phyloP scores from a whole-genome alignment of 2,888 invertebrate species.

The Acanthosepion esculentum region DNA sequence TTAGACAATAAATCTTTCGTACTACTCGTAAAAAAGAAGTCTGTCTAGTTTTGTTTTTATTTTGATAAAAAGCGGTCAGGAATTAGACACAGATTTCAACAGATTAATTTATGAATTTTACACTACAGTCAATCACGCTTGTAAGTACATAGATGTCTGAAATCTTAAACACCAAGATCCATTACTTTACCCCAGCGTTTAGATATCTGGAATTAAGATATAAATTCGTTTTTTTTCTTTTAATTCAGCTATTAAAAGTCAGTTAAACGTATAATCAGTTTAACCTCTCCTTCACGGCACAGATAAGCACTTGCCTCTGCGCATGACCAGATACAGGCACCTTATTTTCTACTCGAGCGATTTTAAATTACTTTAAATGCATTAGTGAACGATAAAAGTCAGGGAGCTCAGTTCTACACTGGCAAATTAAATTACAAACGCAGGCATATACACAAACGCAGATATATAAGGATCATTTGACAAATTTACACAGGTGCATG shows the following conservation, averaged over 20 bases:
- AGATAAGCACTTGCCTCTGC: not conserved
- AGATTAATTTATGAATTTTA: too few species aligned
- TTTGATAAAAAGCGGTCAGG: too few species aligned
- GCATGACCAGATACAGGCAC: not conserved
- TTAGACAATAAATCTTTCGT: too few species aligned
- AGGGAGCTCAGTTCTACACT: not conserved
- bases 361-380: not conserved
- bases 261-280: not conserved
- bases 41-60: too few species aligned
- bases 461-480: not conserved
- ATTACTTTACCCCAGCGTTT: not conserved
- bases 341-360: not conserved
- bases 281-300: not conserved
- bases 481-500: not conserved
- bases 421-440: not conserved
- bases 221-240: conserved; percentile 11
- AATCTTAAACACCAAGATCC: not conserved
- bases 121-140: too few species aligned
- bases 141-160: too few species aligned
- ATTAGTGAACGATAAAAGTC: not conserved
- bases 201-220: not conserved
- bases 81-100: too few species aligned
- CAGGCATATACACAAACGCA: not conserved
- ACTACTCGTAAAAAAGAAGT: too few species aligned
- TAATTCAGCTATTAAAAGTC: not conserved